Conservation (phyloP, 2,888 invertebrate species). For the Galerucella calmariensis region DNA sequence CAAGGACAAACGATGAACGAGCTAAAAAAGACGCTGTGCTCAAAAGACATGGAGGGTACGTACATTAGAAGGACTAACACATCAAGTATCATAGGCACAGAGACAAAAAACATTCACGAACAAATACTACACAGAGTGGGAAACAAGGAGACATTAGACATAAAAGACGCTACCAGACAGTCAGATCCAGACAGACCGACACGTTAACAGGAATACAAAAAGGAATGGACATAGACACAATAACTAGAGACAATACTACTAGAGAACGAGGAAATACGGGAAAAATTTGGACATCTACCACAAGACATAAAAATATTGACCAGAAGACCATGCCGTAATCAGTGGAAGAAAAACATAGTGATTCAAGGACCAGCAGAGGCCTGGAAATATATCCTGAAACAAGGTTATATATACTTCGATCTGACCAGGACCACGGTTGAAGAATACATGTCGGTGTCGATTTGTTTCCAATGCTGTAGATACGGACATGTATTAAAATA, state of each 20-base stretch:
- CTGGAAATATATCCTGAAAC: not conserved
- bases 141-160: not conserved
- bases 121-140: no score
- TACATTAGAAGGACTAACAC: no score
- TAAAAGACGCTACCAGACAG: not conserved
- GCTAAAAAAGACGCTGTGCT: no score
- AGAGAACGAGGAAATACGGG: not conserved
- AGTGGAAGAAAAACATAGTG: constrained; percentile 9
- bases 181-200: not conserved
- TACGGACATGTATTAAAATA: constrained; percentile 28
- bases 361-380: not conserved
- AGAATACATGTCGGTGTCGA: not conserved
- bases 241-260: not conserved
- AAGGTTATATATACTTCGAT: no score
- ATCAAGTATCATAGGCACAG: no score
- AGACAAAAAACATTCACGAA: no score
- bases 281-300: no score
- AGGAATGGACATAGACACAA: not conserved
- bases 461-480: constrained; percentile 35
- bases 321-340: constrained; percentile 11
- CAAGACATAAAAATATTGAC: not conserved
- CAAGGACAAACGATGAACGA: no score
- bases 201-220: not conserved
- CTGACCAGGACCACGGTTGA: no score
- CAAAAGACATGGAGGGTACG: no score